A percentile compares a stretch with the other conserved stretches of the same genome.
phyloP scores from a whole-genome alignment of 2,797 vertebrate species.

The Pelochelys cantorii region DNA sequence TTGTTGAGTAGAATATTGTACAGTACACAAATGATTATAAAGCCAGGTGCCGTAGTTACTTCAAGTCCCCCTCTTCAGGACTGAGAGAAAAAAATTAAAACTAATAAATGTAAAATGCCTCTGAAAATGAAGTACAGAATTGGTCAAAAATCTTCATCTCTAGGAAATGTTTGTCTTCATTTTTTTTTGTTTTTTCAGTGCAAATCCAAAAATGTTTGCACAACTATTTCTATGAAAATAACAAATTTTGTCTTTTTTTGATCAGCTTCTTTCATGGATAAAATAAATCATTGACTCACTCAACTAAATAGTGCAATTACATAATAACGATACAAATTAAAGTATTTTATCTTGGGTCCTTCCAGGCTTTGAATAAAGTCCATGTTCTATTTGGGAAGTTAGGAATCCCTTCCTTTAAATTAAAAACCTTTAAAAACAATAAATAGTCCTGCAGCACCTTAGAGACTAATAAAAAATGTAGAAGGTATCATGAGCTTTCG shows the following conservation, averaged over 20 bases:
- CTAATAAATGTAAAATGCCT: constrained; percentile 20
- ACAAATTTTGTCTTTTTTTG: neutral
- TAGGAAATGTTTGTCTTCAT: neutral
- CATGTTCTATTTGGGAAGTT: neutral
- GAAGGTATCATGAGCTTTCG: no score
- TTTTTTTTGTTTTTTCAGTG: neutral
- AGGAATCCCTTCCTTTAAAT: rapidly evolving
- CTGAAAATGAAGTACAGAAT: neutral
- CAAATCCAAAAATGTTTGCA: neutral
- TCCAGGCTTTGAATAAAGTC: neutral
- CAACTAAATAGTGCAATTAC: neutral
- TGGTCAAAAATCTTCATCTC: neutral
- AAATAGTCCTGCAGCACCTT: no score
- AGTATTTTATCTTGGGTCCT: neutral
- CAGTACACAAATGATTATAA: neutral
- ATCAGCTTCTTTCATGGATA: neutral
- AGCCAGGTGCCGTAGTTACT: constrained; percentile 10
- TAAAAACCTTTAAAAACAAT: no score
- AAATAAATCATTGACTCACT: neutral
- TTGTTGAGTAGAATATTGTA: neutral
- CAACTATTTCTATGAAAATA: neutral
- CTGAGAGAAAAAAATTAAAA: constrained; percentile 17
- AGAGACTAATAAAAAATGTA: no score
- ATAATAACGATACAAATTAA: neutral
- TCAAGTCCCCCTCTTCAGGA: neutral